A percentile compares a stretch with the other conserved stretches of the same genome.
Evolutionary conservation across 92 coral and sea anemone species (phyloP).

Genomic region (Scolanthus callimorphus): DNA sequence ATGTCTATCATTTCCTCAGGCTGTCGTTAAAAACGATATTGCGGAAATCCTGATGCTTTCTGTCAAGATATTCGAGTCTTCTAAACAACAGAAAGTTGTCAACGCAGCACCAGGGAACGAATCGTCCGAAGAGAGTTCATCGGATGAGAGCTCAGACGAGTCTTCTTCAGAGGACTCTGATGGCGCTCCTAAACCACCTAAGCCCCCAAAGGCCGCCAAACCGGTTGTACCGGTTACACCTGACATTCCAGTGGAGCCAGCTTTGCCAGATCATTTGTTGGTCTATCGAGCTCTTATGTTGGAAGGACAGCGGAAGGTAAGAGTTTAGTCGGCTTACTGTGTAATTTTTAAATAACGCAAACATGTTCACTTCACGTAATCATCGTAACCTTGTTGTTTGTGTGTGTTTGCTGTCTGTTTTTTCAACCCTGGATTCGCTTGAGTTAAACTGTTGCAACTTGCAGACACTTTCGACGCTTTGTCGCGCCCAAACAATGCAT

Average conservation of each 20-base stretch:
- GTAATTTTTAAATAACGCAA: too few species aligned
- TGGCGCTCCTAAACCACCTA: not conserved
- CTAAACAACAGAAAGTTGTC: constrained; percentile 1
- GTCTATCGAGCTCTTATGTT: constrained; percentile 17
- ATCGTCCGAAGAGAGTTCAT: constrained; percentile 7
- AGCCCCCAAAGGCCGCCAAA: not conserved
- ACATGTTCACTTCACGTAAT: too few species aligned
- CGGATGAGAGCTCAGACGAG: constrained; percentile 10
- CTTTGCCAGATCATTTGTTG: constrained; percentile 10
- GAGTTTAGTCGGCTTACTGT: too few species aligned
- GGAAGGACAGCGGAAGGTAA: constrained; percentile 22
- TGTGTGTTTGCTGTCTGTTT: too few species aligned
- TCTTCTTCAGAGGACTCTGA: constrained; percentile 13
- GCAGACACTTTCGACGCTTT: too few species aligned
- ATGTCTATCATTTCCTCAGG: constrained; percentile 24
- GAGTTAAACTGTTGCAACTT: too few species aligned
- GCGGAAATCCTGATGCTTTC: constrained; percentile 50
- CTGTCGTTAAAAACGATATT: constrained; percentile 45
- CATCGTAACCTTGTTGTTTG: too few species aligned
- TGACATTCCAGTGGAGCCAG: constrained; percentile 10
- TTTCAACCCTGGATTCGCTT: too few species aligned
- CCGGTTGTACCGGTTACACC: not conserved
- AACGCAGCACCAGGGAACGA: constrained; percentile 4
- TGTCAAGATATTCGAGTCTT: constrained; percentile 18
- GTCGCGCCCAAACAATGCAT: too few species aligned